Evolutionary conservation across 2,797 vertebrate species (phyloP).

Genomic region (Falco naumanni): DNA sequence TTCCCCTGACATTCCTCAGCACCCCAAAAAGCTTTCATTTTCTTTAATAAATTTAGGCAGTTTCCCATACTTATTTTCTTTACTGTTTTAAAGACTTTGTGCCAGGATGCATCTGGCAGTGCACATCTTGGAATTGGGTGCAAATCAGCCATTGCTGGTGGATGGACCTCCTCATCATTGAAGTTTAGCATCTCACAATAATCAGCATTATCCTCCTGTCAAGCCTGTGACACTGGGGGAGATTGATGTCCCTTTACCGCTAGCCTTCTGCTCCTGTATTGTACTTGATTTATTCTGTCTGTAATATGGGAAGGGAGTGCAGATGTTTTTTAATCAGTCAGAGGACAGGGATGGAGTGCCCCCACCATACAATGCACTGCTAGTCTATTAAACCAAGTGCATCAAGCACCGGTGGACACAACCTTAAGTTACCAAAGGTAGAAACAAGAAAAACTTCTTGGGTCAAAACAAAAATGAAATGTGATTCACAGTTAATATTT

Average conservation of each 20-base stretch:
- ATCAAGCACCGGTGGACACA: background rate
- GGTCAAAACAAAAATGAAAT: background rate
- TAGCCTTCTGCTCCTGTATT: background rate
- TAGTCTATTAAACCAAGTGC: background rate
- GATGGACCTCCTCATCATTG: background rate
- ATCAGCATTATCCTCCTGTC: background rate
- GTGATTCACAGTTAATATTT: background rate
- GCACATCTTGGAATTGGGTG: background rate
- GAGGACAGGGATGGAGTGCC: background rate
- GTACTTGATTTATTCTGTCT: background rate
- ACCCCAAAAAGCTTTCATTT: background rate
- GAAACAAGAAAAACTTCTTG: background rate
- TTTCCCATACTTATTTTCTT: background rate
- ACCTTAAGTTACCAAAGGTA: background rate
- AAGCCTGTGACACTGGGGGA: background rate
- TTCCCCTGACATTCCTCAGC: background rate
- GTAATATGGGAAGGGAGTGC: background rate
- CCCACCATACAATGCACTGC: accelerated
- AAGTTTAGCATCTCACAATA: background rate
- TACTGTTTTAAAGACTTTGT: background rate
- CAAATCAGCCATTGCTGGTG: background rate
- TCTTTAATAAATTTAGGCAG: background rate
- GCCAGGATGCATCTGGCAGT: background rate
- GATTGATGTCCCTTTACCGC: background rate
- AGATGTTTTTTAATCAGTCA: background rate